Evolutionary conservation across 2,113 vertebrate species (phyloP), one percentile per base, ranked within the genome.

Genomic region (Pelodiscus sinensis): DNA sequence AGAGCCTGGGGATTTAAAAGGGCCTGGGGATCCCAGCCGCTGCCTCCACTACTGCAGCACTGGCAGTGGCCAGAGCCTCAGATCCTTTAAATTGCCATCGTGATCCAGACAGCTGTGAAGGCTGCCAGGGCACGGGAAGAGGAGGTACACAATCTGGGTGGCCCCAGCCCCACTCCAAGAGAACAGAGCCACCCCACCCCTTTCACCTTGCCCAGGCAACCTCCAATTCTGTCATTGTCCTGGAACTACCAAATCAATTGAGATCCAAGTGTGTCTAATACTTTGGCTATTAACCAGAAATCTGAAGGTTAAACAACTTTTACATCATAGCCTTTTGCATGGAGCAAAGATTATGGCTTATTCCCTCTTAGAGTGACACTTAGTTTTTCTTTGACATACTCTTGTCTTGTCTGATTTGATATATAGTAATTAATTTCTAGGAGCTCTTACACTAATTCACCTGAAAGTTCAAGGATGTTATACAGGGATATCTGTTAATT

Each of bases 381-480:
- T 94, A 16, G 91, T 92, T 83, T 68, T 21, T 13, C 52, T 4
- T 93, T 92, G 65, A 14, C 77, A n/a, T 50, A 24, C 88, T 88
- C 94, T 93, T 94, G 60, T 96, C 95, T 93, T 89, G 58, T 85
- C 89, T 92, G 85, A 93, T 97, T 97, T 96, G 94, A 97, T 95
- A 97, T 90, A 79, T 92, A 90, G 81, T 97, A 93, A 96, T 97
- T 98, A 97, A 97, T 97, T 98, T 96, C 96, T 97, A 55, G 81
- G 62, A 92, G 96, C 91, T 96, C 96, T 97, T 97, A 93, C 18
- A 6, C 96, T 98, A 97, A 97, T 98, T 97, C 96, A 96, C 78
- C 86, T 87, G 65, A 95, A 98, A 98, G 97, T 98, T 98, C 97
- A 98, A 98, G 96, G 94, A 95, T 96, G 88, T 97, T 96, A 94